Conservation (phyloP, 2,113 vertebrate genomes). For the Dascyllus trimaculatus region DNA sequence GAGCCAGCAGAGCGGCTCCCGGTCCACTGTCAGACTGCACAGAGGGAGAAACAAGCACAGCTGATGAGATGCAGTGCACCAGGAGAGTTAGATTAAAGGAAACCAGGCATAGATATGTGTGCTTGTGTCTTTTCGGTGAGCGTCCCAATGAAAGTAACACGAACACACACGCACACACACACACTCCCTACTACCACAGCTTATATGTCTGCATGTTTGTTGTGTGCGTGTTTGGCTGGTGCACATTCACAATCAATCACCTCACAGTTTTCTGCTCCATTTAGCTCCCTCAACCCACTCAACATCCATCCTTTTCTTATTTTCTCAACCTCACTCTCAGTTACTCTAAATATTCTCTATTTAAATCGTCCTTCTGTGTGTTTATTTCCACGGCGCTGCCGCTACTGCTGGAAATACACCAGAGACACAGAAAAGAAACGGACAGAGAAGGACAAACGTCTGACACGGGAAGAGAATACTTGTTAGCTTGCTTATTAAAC, state of each 20-base stretch:
- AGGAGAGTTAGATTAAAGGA: slow-evolving; percentile 53
- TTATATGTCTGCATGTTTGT: slow-evolving; percentile 14
- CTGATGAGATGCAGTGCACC: slow-evolving; percentile 55
- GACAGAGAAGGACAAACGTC: slow-evolving; percentile 20
- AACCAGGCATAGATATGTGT: slow-evolving; percentile 47
- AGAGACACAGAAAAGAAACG: slow-evolving; percentile 56
- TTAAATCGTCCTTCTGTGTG: slow-evolving; percentile 39
- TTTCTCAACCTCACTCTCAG: slow-evolving; percentile 28
- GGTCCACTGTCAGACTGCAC: slow-evolving; percentile 39
- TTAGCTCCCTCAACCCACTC: slow-evolving; percentile 44
- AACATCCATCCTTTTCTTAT: slow-evolving; percentile 26
- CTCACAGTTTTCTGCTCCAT: slow-evolving; percentile 44
- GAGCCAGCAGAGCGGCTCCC: slow-evolving; percentile 42
- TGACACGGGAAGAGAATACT: slow-evolving; percentile 27
- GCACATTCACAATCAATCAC: slow-evolving; percentile 32
- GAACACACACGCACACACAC: not conserved
- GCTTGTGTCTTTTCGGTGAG: slow-evolving; percentile 31
- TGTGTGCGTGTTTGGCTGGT: slow-evolving; percentile 7
- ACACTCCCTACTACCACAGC: not conserved
- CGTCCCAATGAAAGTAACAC: slow-evolving; percentile 15
- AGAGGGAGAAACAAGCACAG: slow-evolving; percentile 36
- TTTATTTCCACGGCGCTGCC: slow-evolving; percentile 49
- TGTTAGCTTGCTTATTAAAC: slow-evolving; percentile 47
- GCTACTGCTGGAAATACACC: slow-evolving; percentile 41
- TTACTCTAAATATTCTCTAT: slow-evolving; percentile 42